A percentile compares a stretch with the other conserved stretches of the same genome.
These are phyloP conservation scores for Diceros bicornis DNA, from an alignment of 2,797 vertebrate species.

Conservation along the genomic window DNA sequence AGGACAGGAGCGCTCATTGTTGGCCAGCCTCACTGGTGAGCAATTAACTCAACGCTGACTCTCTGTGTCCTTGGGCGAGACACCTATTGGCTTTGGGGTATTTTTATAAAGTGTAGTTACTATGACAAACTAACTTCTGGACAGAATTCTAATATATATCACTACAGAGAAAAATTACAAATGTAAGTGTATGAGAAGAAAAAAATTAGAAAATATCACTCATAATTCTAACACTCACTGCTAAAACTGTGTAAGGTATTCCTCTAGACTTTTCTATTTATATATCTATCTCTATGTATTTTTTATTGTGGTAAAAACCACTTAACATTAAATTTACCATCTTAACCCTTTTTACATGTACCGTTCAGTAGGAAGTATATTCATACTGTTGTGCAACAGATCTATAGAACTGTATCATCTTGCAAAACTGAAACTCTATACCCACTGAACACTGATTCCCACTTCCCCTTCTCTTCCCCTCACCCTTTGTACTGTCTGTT, in stretches of 20 bases:
- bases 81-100: neutral
- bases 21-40: neutral
- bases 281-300: neutral
- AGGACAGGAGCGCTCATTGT: neutral
- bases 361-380: neutral
- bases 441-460: neutral
- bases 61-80: neutral
- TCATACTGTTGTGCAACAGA: neutral
- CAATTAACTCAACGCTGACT: neutral
- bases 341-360: neutral
- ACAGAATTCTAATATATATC: neutral
- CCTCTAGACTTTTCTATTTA: neutral
- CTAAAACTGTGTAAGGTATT: neutral
- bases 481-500: neutral
- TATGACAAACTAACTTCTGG: neutral
- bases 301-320: neutral
- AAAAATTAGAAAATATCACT: neutral
- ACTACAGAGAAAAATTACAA: constrained; percentile 31
- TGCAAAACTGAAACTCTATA: neutral
- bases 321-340: neutral
- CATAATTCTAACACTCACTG: neutral
- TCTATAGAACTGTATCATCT: neutral
- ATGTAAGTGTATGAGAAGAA: neutral
- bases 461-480: neutral
- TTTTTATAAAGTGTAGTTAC: constrained; percentile 41